Evolutionary conservation across 1,140 invertebrate species (phyloP).

Genomic region (Saccostrea glomerata): DNA sequence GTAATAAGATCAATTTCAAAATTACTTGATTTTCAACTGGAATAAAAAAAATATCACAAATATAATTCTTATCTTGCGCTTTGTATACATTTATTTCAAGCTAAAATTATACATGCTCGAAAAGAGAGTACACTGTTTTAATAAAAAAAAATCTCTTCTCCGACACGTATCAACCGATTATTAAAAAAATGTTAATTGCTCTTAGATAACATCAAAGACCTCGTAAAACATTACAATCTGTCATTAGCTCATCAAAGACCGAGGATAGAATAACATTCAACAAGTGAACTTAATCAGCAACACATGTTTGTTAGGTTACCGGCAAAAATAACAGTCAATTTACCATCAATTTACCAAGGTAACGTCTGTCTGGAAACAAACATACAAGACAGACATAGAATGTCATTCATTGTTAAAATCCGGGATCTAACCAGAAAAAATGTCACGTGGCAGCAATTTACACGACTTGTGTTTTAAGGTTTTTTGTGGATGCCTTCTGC

Average conservation of each 20-base stretch:
- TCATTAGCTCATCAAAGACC: not conserved
- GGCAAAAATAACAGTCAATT: not conserved
- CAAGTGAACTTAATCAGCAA: not conserved
- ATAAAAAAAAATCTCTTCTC: too few relatives aligned
- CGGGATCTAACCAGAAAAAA: not conserved
- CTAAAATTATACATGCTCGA: too few relatives aligned
- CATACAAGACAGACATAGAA: not conserved
- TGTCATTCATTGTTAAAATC: constrained; percentile 11
- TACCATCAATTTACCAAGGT: constrained; percentile 15
- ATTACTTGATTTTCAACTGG: too few relatives aligned
- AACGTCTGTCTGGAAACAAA: constrained; percentile 18
- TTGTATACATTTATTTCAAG: too few relatives aligned
- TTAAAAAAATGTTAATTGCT: not conserved
- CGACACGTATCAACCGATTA: not conserved
- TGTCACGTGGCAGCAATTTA: constrained; percentile 1
- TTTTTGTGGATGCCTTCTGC: constrained; percentile 4
- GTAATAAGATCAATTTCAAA: too few relatives aligned
- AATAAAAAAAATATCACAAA: too few relatives aligned
- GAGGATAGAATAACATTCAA: not conserved
- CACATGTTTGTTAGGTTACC: not conserved
- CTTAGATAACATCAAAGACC: not conserved
- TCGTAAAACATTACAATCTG: not conserved
- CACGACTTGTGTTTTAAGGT: constrained; percentile 20
- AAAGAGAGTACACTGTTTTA: too few relatives aligned
- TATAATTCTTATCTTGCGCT: too few relatives aligned